Conservation (phyloP, 2,888 invertebrate genomes). For the Yponomeuta evonymella region DNA sequence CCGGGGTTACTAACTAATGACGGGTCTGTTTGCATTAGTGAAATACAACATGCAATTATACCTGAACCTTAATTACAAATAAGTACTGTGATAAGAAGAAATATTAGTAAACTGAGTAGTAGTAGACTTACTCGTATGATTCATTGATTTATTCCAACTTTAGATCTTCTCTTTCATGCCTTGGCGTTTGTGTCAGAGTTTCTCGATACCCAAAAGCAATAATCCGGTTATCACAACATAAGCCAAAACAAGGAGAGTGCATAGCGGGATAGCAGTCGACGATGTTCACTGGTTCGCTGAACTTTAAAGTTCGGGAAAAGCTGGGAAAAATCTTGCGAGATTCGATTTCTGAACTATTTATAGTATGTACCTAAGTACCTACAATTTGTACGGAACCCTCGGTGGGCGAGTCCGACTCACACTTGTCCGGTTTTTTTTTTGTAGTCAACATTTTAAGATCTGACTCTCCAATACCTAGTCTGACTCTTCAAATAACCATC, state of each 20-base stretch:
- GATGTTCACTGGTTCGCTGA: slow-evolving; percentile 68
- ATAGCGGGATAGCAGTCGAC: slow-evolving; percentile 75
- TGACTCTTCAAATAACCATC: slow-evolving; percentile 71
- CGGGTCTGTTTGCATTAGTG: background rate
- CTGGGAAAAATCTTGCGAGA: too few relatives aligned
- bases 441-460: too few relatives aligned
- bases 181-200: slow-evolving; percentile 24
- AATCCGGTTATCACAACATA: slow-evolving; percentile 50
- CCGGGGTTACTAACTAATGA: background rate
- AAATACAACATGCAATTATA: background rate
- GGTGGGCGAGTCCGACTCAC: too few relatives aligned
- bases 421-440: too few relatives aligned
- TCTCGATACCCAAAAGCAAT: slow-evolving; percentile 40
- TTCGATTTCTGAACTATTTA: too few relatives aligned
- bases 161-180: background rate
- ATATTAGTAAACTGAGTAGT: too few relatives aligned
- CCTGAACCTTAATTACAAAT: background rate
- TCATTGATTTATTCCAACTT: background rate
- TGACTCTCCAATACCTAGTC: too few relatives aligned
- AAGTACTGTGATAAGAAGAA: background rate
- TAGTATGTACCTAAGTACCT: too few relatives aligned
- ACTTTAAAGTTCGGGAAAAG: too few relatives aligned
- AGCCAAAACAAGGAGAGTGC: slow-evolving; percentile 41
- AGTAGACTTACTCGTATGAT: too few relatives aligned
- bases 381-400: too few relatives aligned